Conservation (phyloP, 1,140 invertebrate species). For the Euwallacea fornicatus region DNA sequence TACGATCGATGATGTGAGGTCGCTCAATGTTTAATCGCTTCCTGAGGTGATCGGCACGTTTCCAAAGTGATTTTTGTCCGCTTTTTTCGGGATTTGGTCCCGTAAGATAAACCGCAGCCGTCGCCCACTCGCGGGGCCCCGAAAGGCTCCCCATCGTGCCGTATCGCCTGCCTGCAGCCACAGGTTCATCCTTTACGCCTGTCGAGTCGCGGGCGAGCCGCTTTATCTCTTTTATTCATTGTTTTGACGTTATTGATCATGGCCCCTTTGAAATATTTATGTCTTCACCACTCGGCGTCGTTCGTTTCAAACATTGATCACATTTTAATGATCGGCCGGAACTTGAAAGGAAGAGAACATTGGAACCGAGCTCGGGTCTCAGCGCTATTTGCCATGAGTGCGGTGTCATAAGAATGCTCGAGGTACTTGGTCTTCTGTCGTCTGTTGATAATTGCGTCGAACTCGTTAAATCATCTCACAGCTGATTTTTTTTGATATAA, state of each 20-base stretch:
- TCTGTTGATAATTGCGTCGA: too few relatives aligned
- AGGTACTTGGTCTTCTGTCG: too few relatives aligned
- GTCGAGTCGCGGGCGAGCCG: conserved; percentile 24
- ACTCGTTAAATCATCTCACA: too few relatives aligned
- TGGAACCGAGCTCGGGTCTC: too few relatives aligned
- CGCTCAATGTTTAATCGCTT: too few relatives aligned
- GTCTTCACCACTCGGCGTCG: conserved; percentile 5
- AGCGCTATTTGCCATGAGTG: too few relatives aligned
- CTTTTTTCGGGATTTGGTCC: background rate
- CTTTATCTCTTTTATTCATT: conserved; percentile 32
- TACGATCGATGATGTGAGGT: too few relatives aligned
- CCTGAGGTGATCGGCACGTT: too few relatives aligned
- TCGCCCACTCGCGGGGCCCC: conserved; percentile 21
- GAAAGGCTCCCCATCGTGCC: conserved; percentile 27
- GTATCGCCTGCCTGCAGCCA: conserved; percentile 27
- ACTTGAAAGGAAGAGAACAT: too few relatives aligned
- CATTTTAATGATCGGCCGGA: background rate
- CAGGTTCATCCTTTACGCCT: conserved; percentile 28
- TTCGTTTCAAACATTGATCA: background rate
- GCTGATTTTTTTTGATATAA: too few relatives aligned
- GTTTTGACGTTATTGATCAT: conserved; percentile 32
- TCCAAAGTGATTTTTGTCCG: background rate
- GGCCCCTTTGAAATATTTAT: conserved; percentile 21
- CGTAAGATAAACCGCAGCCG: background rate
- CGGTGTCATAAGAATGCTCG: too few relatives aligned